Evolutionary conservation across 2,797 vertebrate species (phyloP), one percentile per base, ranked within the genome.

Genomic region (Siniperca undulata): DNA sequence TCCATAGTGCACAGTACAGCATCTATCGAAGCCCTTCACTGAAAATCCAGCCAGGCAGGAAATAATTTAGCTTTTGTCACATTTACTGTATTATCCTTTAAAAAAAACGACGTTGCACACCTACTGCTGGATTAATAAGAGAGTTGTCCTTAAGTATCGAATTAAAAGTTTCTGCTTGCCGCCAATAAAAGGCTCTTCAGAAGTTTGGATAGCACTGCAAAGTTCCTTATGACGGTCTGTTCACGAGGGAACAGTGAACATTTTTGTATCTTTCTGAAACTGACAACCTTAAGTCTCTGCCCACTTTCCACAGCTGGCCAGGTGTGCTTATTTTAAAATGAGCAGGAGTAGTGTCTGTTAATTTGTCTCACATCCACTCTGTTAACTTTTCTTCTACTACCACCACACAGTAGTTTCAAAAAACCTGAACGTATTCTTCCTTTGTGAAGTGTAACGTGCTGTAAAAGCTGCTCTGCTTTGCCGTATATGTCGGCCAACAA

Each of bases 41-140:
- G n/a, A 60, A 36, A 30, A 70, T 66, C 5, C 24, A 61, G 38
- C 22, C 53, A 59, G 58, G 22, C 46, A 70, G 48, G 14, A 70
- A 77, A 75, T 81, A 27, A 36, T 73, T 84, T 59, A 1, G 12
- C 22, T 75, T 72, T 71, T 48, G n/a, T 76, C 22, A 65, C 14
- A 56, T 81, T 78, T 69, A 72, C 70, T 65, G 50, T 27, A 16
- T 58, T 58, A 24, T 70, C 14, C 12, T 77, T 74, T 64, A 34
- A 73, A 74, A n/a, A 36, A 53, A 56, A 53, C 2, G 72, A 36
- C 40, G 70, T 66, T 82, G 66, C 52, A 72, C 70, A 70, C 70
- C 65, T 76, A 61, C 70, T 70, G n/a, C 17, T 4, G 0, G 46
- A 80, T 87, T 66, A 80, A 48, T 83, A 5, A 74, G 19, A 74